Conservation (phyloP, 2,797 vertebrate genomes). For the Zalophus californianus region DNA sequence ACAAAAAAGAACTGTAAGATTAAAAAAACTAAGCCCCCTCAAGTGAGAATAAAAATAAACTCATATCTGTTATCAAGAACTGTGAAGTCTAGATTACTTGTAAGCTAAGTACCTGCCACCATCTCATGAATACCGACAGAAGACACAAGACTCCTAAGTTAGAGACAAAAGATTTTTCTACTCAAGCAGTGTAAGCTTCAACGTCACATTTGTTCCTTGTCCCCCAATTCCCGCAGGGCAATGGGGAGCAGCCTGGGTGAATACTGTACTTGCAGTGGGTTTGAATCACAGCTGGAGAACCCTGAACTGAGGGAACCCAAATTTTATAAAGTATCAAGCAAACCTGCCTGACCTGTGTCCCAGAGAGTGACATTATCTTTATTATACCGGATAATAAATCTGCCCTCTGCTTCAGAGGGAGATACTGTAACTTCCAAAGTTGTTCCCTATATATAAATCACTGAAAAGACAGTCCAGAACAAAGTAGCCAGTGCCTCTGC, state of each 20-base stretch:
- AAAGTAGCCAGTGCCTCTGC: neutral
- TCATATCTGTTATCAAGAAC: neutral
- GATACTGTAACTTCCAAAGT: neutral
- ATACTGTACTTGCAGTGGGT: neutral
- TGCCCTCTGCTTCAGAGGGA: neutral
- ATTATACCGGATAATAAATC: neutral
- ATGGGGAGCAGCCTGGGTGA: too few species aligned
- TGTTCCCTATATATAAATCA: neutral
- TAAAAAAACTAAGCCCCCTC: neutral
- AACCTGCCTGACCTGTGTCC: neutral
- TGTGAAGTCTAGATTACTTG: neutral
- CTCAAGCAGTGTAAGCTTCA: neutral
- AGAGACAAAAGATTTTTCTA: neutral
- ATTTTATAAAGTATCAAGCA: neutral
- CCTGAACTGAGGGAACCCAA: neutral
- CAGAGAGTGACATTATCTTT: neutral
- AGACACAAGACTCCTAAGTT: neutral
- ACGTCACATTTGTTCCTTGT: neutral
- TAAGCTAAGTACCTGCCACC: neutral
- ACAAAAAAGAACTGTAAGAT: neutral
- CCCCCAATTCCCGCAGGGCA: neutral
- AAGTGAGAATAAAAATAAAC: constrained; percentile 47
- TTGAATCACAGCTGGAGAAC: neutral
- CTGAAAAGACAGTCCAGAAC: neutral
- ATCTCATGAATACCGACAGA: neutral